phyloP scores from a whole-genome alignment of 2,113 vertebrate species.

The Zootoca vivipara region DNA sequence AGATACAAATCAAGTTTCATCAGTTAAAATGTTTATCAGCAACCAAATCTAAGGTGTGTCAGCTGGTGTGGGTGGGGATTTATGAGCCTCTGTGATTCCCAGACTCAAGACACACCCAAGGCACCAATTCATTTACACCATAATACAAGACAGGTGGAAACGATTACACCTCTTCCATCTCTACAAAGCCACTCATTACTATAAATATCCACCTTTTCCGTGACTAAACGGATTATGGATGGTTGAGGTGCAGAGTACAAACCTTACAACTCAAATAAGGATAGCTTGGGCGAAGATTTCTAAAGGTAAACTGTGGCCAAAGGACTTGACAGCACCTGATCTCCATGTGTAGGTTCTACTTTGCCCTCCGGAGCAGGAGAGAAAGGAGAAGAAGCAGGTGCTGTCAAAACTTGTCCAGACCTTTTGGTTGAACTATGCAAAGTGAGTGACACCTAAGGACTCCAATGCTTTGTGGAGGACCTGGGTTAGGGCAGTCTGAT shows the following conservation, averaged over 20 bases:
- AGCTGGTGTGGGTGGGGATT: slow-evolving; percentile 8
- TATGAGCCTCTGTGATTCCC: slow-evolving; percentile 1
- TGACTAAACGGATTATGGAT: neutral
- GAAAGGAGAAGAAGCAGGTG: neutral
- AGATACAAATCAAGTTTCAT: neutral
- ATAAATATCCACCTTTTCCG: neutral
- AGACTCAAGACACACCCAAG: slow-evolving; percentile 41
- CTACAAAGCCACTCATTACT: neutral
- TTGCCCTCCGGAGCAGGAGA: neutral
- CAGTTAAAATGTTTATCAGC: neutral
- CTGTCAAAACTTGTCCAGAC: neutral
- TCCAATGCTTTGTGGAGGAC: neutral
- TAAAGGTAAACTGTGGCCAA: neutral
- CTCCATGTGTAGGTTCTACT: neutral
- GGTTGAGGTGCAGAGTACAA: too few species aligned
- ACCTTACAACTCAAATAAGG: neutral
- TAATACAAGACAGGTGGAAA: neutral
- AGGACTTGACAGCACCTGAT: too few species aligned
- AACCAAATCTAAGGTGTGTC: neutral
- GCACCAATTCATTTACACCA: neutral
- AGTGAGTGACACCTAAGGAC: too few species aligned
- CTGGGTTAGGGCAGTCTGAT: neutral
- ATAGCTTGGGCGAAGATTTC: neutral
- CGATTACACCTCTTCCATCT: fast-evolving
- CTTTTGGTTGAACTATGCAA: neutral